These are phyloP conservation scores for Cephalotes varians DNA, from an alignment of 2,888 invertebrate species.

Conservation along the genomic window DNA sequence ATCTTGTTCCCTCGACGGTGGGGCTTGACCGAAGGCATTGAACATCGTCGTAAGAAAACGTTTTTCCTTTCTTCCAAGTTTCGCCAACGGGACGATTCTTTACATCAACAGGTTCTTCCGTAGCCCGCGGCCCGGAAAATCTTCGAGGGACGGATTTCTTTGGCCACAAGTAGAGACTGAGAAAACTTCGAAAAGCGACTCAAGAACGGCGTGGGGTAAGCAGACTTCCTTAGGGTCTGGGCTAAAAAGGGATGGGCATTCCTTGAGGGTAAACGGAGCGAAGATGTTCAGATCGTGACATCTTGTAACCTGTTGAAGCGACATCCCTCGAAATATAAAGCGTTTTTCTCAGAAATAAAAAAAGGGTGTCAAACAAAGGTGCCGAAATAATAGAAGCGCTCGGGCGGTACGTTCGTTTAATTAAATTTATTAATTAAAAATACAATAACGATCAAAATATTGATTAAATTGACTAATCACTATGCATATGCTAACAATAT, in stretches of 20 bases:
- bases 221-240: constrained; percentile 67
- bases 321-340: constrained; percentile 78
- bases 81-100: constrained; percentile 61
- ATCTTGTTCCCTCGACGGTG: constrained; percentile 78
- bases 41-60: constrained; percentile 75
- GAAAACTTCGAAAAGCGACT: constrained; percentile 75
- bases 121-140: constrained; percentile 78
- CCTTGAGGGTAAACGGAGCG: constrained; percentile 65
- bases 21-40: constrained; percentile 54
- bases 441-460: background rate
- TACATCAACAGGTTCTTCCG: constrained; percentile 82
- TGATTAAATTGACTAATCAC: background rate
- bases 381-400: background rate
- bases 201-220: constrained; percentile 59
- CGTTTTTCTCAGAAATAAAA: constrained; percentile 77
- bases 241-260: constrained; percentile 64
- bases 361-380: constrained; percentile 33
- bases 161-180: constrained; percentile 70
- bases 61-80: constrained; percentile 62
- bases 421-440: constrained; percentile 7
- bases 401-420: background rate
- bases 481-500: background rate
- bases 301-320: constrained; percentile 84
- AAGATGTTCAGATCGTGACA: constrained; percentile 71
- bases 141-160: constrained; percentile 75